Evolutionary conservation across 2,113 vertebrate species (phyloP).

Genomic region (Rhabdomys dilectus): DNA sequence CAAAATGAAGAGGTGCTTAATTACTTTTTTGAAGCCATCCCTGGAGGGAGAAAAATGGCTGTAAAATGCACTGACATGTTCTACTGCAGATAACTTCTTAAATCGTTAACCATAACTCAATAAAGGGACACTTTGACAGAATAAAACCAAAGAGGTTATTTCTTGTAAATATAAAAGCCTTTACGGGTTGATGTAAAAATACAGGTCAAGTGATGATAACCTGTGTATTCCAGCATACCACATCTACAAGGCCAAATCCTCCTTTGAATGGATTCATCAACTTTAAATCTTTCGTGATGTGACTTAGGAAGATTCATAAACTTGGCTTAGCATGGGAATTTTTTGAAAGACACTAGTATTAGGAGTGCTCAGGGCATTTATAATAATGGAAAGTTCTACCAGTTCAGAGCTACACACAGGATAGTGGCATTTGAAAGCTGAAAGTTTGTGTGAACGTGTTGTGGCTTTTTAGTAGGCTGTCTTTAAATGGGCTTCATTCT

Average conservation of each 20-base stretch:
- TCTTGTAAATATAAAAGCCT: conserved; percentile 68
- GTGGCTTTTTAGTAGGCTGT: background rate
- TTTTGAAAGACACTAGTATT: background rate
- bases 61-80: conserved; percentile 69
- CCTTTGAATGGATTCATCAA: background rate
- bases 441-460: background rate
- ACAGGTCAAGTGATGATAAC: conserved; percentile 21
- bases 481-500: background rate
- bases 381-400: background rate
- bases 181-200: conserved; percentile 74
- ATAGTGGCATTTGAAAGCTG: background rate
- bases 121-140: conserved; percentile 65
- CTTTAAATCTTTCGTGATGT: conserved; percentile 5
- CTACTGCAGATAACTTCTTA: conserved; percentile 63
- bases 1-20: background rate
- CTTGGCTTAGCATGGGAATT: background rate
- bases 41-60: background rate
- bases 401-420: background rate
- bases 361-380: background rate
- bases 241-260: background rate
- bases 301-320: background rate
- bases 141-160: conserved; percentile 63
- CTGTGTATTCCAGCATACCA: background rate
- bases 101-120: conserved; percentile 71
- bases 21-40: conserved; percentile 40